These are phyloP conservation scores for Sesamia inferens DNA, from an alignment of 2,888 invertebrate genomes.

Conservation along the genomic window DNA sequence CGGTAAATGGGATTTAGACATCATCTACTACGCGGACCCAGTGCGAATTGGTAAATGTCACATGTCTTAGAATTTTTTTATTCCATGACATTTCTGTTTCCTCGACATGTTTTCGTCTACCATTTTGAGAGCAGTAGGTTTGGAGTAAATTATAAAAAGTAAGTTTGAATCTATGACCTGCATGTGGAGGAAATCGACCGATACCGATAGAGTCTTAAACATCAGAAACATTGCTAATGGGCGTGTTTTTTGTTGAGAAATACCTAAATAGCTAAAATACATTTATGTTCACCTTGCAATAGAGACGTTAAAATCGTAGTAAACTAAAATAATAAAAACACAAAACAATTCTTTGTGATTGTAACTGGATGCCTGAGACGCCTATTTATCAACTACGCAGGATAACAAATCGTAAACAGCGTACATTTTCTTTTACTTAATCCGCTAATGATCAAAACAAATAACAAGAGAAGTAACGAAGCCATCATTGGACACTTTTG, in stretches of 20 bases:
- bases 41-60: no score
- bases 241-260: background rate
- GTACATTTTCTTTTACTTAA: constrained; percentile 33
- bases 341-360: background rate
- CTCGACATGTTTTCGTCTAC: no score
- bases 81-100: no score
- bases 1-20: no score
- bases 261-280: background rate
- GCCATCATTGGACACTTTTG: constrained; percentile 44
- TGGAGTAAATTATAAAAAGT: no score
- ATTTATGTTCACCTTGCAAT: background rate
- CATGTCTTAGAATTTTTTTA: no score
- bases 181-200: no score
- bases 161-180: no score
- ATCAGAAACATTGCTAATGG: no score
- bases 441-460: constrained; percentile 50
- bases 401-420: constrained; percentile 23
- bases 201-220: no score
- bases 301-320: background rate
- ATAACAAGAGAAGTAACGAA: constrained; percentile 40
- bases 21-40: no score
- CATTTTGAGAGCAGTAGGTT: no score
- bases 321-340: background rate
- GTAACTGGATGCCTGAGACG: background rate
- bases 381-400: constrained; percentile 42